Conservation (phyloP, 2,888 invertebrate species). For the Caenorhabditis drosophilae region DNA sequence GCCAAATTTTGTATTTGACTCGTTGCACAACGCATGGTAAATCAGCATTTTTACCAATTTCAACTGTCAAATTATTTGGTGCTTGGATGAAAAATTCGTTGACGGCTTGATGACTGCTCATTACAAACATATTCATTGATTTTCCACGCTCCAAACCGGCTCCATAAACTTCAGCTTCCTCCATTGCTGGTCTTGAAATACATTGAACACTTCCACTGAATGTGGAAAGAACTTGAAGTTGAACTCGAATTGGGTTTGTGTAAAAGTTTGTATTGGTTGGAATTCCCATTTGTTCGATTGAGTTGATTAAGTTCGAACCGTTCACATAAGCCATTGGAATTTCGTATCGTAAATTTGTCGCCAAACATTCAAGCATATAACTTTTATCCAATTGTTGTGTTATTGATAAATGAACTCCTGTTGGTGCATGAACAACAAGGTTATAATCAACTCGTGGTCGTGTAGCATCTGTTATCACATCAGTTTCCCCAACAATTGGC, state of each 20-base stretch:
- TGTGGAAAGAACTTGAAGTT: conserved; percentile 47
- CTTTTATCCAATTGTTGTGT: conserved; percentile 39
- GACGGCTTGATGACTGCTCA: conserved; percentile 11
- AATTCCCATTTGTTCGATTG: conserved; percentile 58
- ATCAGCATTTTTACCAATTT: conserved; percentile 36
- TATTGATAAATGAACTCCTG: conserved; percentile 50
- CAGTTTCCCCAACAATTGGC: conserved; percentile 17
- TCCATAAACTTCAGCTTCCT: conserved; percentile 67
- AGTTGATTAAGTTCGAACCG: conserved; percentile 57
- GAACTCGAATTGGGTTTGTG: conserved; percentile 62
- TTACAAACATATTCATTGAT: conserved; percentile 42
- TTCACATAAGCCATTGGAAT: conserved; percentile 66
- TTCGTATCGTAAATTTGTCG: conserved; percentile 59
- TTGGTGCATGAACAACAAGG: conserved; percentile 60
- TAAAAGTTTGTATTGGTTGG: conserved; percentile 61
- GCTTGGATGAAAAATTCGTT: conserved; percentile 43
- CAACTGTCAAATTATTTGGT: conserved; percentile 45
- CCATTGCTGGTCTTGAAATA: conserved; percentile 66
- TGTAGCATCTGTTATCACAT: conserved; percentile 10
- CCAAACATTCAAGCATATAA: conserved; percentile 57
- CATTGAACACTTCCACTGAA: conserved; percentile 64
- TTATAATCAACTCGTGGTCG: conserved; percentile 52
- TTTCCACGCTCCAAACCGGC: conserved; percentile 60
- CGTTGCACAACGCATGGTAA: conserved; percentile 43
- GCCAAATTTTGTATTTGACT: conserved; percentile 44